These are phyloP conservation scores for Parnassius apollo DNA, from an alignment of 2,888 invertebrate genomes.

Conservation along the genomic window DNA sequence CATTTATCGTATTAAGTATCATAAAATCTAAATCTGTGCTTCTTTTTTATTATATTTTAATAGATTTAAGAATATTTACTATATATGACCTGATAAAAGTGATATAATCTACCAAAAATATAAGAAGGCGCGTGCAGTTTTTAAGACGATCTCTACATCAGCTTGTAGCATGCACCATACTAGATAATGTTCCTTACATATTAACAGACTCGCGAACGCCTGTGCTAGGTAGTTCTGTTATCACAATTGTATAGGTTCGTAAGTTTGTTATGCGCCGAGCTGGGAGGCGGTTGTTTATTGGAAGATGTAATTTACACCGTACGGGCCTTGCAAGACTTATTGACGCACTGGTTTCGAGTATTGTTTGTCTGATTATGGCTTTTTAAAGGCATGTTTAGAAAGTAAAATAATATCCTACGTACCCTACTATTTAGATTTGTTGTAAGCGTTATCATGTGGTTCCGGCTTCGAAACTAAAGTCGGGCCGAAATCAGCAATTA, in stretches of 20 bases:
- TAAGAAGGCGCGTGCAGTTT: too few species aligned
- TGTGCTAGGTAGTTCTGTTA: conserved; percentile 24
- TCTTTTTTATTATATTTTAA: too few species aligned
- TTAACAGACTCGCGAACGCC: conserved; percentile 20
- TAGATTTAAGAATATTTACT: too few species aligned
- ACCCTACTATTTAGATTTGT: too few species aligned
- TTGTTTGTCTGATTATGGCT: conserved; percentile 4
- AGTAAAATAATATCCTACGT: too few species aligned
- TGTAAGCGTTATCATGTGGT: too few species aligned
- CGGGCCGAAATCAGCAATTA: too few species aligned
- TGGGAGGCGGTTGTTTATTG: conserved; percentile 5
- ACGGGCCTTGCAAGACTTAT: not conserved
- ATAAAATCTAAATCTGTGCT: too few species aligned
- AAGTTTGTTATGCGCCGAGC: conserved; percentile 11
- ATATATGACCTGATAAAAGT: too few species aligned
- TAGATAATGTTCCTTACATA: conserved; percentile 17
- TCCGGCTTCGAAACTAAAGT: too few species aligned
- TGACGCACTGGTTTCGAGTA: conserved; percentile 4
- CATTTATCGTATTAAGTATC: too few species aligned
- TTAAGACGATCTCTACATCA: not conserved
- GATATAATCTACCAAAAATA: too few species aligned
- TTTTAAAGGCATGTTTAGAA: not conserved
- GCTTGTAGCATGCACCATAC: conserved; percentile 5
- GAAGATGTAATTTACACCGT: conserved; percentile 7
- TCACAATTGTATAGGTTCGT: conserved; percentile 10